Base-by-base conservation (phyloP, 2,797 vertebrate genomes). In the Pipistrellus pipistrellus region DNA sequence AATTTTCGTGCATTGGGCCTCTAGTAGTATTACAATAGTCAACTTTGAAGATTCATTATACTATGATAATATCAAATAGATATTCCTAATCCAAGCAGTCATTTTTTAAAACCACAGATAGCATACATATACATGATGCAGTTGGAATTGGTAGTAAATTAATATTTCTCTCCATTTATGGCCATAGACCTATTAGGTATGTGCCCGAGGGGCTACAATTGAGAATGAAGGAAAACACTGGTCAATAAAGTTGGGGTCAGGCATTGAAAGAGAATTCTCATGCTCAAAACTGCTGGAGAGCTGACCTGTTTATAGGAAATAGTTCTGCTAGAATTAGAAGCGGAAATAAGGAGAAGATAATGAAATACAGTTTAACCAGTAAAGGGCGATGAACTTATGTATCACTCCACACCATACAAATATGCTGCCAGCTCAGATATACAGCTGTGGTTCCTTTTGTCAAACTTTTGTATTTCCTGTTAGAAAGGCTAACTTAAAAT, bases 291-390 rank as follows among this genome's bases (percentile, higher is more conserved):
- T 96, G 53, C 59, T 85, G 82, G 75, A 80, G 72, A 92, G 44
- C 76, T 93, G 96, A 92, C 93, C 88, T 91, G 93, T 85, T 96
- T 96, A 91, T 86, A 87, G 94, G 95, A 96, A 95, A 76, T 94
- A 80, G 76, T 93, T 95, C 81, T 96, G 82, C 94, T 90, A 97
- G 96, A 97, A 97, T 97, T 97, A 96, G 96, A 95, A 97, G 96
- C 93, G 96, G 96, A 97, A 97, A 97, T 92, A 83, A 92, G 84
- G 96, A 95, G 91, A 88, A 66, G 96, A 97, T 97, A 97, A 97
- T 90, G 96, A 94, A 96, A 90, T 95, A 94, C 95, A 95, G 93
- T 97, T 96, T 93, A 96, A 93, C 94, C 93, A 96, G 97, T 75
- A 89, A 97, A 96, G 94, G 94, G 94, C 13, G 53, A 88, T 85